Conservation (phyloP, 1,140 invertebrate genomes). For the Neodiprion virginianus region DNA sequence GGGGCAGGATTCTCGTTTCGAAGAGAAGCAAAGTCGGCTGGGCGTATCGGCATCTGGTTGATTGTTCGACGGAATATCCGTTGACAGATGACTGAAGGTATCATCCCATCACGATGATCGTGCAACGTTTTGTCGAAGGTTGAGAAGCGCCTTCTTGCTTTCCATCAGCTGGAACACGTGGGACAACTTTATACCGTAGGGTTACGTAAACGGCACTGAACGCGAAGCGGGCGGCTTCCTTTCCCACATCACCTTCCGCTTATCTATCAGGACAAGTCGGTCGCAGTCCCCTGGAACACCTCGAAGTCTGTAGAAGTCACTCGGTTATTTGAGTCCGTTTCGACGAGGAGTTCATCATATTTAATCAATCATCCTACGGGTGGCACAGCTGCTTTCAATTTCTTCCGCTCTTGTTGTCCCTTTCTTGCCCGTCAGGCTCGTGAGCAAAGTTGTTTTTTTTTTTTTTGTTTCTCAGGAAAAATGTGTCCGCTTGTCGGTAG, state of each 20-base stretch:
- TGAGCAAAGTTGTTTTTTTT: too few species aligned
- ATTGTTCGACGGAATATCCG: neutral
- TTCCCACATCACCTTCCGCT: neutral
- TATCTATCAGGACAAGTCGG: neutral
- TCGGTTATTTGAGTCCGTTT: too few species aligned
- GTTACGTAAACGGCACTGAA: constrained; percentile 37
- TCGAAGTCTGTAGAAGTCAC: too few species aligned
- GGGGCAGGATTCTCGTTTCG: constrained; percentile 25
- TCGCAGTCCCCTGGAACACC: too few species aligned
- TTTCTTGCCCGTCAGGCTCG: too few species aligned
- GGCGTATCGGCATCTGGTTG: neutral
- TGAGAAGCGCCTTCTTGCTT: constrained; percentile 13
- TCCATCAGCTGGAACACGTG: constrained; percentile 15
- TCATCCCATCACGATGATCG: neutral
- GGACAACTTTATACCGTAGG: constrained; percentile 25
- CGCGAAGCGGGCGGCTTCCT: constrained; percentile 19
- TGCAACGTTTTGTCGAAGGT: neutral
- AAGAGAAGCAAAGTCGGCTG: neutral
- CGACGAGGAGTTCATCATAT: too few species aligned
- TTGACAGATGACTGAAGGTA: constrained; percentile 5
- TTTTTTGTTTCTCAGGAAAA: too few species aligned
- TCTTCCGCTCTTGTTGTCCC: too few species aligned
- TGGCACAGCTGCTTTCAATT: too few species aligned
- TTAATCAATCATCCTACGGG: too few species aligned
- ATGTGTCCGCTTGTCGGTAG: too few species aligned